Evolutionary conservation across 2,797 vertebrate genomes (phyloP).

Genomic region (Uromys caudimaculatus): DNA sequence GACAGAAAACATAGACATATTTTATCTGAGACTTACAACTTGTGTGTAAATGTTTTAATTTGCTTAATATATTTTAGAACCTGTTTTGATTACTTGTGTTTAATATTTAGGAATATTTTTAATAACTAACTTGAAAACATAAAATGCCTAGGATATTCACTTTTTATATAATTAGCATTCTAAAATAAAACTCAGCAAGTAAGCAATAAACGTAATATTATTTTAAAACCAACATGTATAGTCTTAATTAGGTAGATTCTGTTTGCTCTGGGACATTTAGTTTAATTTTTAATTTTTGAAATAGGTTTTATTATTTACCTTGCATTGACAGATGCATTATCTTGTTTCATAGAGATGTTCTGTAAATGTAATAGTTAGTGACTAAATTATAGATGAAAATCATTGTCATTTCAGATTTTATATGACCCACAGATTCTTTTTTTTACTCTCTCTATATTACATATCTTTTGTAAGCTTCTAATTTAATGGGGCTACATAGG

Average conservation of each 20-base stretch:
- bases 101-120: conserved; percentile 1
- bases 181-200: conserved; percentile 55
- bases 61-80: conserved; percentile 51
- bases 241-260: background rate
- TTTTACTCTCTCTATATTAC: conserved; percentile 28
- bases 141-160: conserved; percentile 45
- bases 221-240: background rate
- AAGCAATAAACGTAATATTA: background rate
- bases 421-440: background rate
- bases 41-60: background rate
- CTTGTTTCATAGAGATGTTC: background rate
- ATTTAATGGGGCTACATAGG: background rate
- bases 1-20: conserved; percentile 56
- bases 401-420: background rate
- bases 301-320: conserved; percentile 21
- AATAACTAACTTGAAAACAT: conserved; percentile 30
- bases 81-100: background rate
- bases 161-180: conserved; percentile 67
- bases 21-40: conserved; percentile 64
- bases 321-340: conserved; percentile 53
- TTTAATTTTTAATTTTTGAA: conserved; percentile 60
- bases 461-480: background rate
- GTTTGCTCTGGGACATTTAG: background rate
- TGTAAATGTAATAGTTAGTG: background rate
- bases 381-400: background rate